Conservation (phyloP, 2,113 vertebrate species). For the Nipponia nippon region DNA sequence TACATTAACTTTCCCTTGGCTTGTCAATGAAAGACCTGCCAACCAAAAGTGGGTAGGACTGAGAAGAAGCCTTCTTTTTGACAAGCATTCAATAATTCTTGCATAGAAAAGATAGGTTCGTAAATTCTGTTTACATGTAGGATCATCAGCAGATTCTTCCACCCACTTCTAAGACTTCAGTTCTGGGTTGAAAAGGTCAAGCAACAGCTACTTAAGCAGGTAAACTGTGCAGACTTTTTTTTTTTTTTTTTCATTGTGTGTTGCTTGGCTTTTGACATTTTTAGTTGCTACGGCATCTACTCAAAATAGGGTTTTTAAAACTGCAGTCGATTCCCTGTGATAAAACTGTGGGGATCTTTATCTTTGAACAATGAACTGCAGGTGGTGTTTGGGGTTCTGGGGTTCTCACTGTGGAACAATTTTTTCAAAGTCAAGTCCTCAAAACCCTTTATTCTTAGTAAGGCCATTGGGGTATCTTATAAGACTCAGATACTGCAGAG, state of each 20-base stretch:
- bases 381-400: background rate
- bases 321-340: background rate
- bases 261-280: background rate
- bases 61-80: background rate
- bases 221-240: background rate
- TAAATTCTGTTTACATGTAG: background rate
- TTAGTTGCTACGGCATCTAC: background rate
- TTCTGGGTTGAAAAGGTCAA: background rate
- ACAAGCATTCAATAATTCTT: constrained; percentile 26
- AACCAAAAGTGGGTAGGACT: background rate
- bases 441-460: background rate
- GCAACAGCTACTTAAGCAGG: background rate
- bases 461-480: background rate
- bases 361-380: background rate
- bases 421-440: background rate
- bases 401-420: background rate
- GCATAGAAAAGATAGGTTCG: background rate
- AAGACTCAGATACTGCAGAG: background rate
- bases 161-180: background rate
- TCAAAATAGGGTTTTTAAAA: background rate
- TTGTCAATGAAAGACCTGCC: background rate
- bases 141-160: background rate
- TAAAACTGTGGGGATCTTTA: background rate
- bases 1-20: background rate
- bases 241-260: background rate